These are phyloP conservation scores for Austrolebias charrua DNA, from an alignment of 2,797 vertebrate species.

Conservation along the genomic window DNA sequence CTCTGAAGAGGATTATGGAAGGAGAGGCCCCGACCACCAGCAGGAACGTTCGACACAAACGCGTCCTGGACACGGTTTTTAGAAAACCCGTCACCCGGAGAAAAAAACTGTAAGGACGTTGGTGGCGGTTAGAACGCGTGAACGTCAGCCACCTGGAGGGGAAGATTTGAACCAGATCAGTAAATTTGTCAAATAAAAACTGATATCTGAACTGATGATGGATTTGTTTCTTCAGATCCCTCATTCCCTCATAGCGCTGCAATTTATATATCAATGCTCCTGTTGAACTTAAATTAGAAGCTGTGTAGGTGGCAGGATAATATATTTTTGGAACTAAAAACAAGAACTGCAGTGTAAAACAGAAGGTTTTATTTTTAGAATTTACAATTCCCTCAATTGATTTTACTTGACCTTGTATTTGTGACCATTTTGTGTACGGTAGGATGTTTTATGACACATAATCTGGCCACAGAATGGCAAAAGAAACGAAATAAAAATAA, in stretches of 20 bases:
- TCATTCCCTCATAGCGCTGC: constrained; percentile 34
- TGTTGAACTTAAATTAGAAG: constrained; percentile 22
- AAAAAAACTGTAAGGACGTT: constrained; percentile 84
- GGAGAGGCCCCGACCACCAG: constrained; percentile 55
- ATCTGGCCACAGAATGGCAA: constrained; percentile 19
- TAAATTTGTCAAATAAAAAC: constrained; percentile 33
- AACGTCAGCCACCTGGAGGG: constrained; percentile 43
- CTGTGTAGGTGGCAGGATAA: constrained; percentile 30
- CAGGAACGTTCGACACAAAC: constrained; percentile 81
- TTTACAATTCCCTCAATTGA: constrained; percentile 45
- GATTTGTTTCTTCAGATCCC: constrained; percentile 34
- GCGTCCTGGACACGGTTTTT: constrained; percentile 82
- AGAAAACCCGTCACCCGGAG: constrained; percentile 89
- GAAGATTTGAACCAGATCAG: constrained; percentile 23
- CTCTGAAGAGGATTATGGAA: constrained; percentile 64
- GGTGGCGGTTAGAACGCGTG: constrained; percentile 17
- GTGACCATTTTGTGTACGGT: constrained; percentile 45
- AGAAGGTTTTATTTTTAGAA: constrained; percentile 64
- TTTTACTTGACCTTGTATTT: constrained; percentile 28
- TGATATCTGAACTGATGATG: constrained; percentile 22
- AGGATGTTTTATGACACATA: constrained; percentile 17
- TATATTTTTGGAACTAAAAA: constrained; percentile 53
- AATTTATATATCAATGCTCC: constrained; percentile 27
- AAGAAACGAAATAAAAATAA: constrained; percentile 30
- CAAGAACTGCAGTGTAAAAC: constrained; percentile 29